phyloP scores from a whole-genome alignment of 2,113 vertebrate genomes.

The Campylomormyrus tamandua region DNA sequence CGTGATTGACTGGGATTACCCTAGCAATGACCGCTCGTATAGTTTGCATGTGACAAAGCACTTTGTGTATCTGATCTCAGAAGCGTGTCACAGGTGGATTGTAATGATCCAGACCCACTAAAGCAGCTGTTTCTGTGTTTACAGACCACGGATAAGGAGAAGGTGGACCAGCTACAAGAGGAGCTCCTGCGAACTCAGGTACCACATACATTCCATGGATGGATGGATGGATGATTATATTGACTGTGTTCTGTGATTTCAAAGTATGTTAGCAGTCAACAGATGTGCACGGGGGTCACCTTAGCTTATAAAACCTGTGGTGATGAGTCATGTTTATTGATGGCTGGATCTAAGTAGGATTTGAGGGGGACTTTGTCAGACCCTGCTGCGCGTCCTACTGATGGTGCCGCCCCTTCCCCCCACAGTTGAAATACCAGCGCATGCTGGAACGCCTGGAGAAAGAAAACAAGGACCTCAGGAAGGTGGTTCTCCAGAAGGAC shows the following conservation, averaged over 20 bases:
- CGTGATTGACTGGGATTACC: background rate
- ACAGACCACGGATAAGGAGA: conserved; percentile 93
- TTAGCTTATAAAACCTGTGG: background rate
- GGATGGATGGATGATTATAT: background rate
- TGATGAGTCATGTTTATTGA: background rate
- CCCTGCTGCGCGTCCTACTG: background rate
- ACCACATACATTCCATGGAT: background rate
- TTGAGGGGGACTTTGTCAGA: background rate
- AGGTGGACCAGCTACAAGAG: conserved; percentile 89
- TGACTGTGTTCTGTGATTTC: background rate
- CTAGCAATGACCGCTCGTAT: background rate
- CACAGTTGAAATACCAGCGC: conserved; percentile 90
- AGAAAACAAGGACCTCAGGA: conserved; percentile 94
- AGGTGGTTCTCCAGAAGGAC: conserved; percentile 91
- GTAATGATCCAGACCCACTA: conserved; percentile 16
- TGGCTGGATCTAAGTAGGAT: background rate
- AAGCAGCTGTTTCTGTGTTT: conserved; percentile 20
- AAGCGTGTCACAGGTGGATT: background rate
- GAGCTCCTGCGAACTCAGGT: conserved; percentile 94
- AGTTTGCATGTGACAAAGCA: background rate
- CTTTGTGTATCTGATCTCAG: background rate
- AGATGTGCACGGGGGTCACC: background rate
- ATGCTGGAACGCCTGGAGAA: conserved; percentile 95
- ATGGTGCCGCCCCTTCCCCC: background rate
- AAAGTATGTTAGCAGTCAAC: background rate